Percentiles rank a stretch among this genome's conserved stretches.
These are phyloP conservation scores for Platysternon megacephalum DNA, from an alignment of 2,113 vertebrate genomes.

Conservation along the genomic window DNA sequence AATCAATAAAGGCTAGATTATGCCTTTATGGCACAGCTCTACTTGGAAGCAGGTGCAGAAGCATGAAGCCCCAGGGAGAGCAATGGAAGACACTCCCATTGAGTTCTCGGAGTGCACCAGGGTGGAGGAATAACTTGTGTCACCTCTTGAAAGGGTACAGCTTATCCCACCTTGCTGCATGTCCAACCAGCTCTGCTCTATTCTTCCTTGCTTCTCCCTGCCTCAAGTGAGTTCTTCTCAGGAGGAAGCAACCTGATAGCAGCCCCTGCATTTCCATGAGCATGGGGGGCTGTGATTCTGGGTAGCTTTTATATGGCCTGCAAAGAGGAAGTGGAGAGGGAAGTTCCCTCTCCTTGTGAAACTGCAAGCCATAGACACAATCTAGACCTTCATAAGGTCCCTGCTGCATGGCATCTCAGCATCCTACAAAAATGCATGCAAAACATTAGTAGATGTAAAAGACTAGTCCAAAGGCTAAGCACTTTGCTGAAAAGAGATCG, in stretches of 20 bases:
- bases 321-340: background rate
- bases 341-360: background rate
- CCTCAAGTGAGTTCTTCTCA: fast-evolving
- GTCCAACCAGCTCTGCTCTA: background rate
- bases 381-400: background rate
- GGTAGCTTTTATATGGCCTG: background rate
- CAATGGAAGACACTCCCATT: background rate
- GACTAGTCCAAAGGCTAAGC: background rate
- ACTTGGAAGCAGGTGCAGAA: background rate
- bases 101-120: background rate
- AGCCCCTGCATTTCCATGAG: background rate
- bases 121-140: background rate
- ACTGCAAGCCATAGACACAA: background rate
- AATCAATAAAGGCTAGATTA: background rate
- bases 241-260: background rate
- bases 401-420: background rate
- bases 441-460: background rate
- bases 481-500: background rate
- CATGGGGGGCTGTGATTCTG: background rate
- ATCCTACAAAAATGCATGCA: background rate
- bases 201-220: background rate
- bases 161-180: background rate
- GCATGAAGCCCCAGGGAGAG: background rate
- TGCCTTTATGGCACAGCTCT: background rate
- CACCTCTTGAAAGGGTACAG: background rate